phyloP scores from a whole-genome alignment of 2,113 vertebrate genomes.

The Petroica traversi region DNA sequence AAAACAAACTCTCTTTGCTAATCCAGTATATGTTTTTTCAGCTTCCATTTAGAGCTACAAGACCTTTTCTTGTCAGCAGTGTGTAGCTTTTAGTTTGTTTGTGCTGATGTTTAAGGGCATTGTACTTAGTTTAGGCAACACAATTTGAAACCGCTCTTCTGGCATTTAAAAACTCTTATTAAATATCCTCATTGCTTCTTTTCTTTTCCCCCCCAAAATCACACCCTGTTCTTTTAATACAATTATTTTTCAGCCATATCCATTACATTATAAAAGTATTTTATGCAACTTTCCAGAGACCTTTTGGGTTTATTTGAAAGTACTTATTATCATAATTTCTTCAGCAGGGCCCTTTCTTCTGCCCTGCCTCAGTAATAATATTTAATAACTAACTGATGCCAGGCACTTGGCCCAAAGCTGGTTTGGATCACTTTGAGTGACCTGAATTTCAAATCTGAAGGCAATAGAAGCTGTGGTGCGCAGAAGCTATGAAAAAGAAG shows the following conservation, averaged over 20 bases:
- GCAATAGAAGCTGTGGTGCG: not conserved
- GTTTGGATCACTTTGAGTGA: not conserved
- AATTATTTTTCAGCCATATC: not conserved
- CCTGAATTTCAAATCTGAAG: not conserved
- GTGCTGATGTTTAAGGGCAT: not conserved
- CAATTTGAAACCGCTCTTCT: not conserved
- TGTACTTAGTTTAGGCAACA: not conserved
- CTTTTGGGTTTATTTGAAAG: not conserved
- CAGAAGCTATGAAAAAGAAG: not conserved
- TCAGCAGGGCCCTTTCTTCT: not conserved
- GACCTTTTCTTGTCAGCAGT: not conserved
- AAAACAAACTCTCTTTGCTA: not conserved
- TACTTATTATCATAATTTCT: not conserved
- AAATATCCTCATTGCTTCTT: not conserved
- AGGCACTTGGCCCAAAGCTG: not conserved
- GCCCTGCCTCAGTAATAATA: not conserved
- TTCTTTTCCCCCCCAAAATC: accelerated
- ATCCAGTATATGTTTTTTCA: not conserved
- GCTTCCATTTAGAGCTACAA: not conserved
- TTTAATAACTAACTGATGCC: not conserved
- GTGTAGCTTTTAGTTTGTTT: not conserved
- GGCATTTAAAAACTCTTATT: not conserved
- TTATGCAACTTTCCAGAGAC: not conserved
- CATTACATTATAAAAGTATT: not conserved
- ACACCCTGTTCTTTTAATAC: not conserved